Evolutionary conservation across 2,888 invertebrate genomes (phyloP).

Genomic region (Chaetogeoica ovagalla): DNA sequence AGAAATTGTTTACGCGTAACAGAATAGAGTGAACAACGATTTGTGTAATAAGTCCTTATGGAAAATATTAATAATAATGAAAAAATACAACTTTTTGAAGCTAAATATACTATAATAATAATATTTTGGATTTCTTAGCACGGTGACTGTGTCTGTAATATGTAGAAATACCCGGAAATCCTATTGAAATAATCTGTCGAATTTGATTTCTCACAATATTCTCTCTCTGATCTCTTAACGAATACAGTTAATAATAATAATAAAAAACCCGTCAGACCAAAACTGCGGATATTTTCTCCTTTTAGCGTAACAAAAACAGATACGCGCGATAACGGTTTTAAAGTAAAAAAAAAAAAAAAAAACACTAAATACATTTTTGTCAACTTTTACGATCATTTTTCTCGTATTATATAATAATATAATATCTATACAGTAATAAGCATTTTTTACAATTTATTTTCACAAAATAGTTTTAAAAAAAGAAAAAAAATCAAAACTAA

Average conservation of each 20-base stretch:
- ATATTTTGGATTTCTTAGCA: not conserved
- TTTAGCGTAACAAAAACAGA: not conserved
- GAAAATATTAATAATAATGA: not conserved
- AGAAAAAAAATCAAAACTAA: too few species aligned
- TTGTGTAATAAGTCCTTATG: not conserved
- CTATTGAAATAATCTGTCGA: constrained; percentile 8
- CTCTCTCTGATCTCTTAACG: not conserved
- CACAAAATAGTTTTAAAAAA: too few species aligned
- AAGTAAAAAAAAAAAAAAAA: not conserved
- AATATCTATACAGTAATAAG: too few species aligned
- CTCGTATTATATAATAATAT: not conserved
- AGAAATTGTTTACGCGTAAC: too few species aligned
- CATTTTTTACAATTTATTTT: too few species aligned
- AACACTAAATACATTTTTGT: too few species aligned
- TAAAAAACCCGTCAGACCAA: constrained; percentile 3
- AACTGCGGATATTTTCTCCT: not conserved
- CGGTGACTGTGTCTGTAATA: not conserved
- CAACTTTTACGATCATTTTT: not conserved
- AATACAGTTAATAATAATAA: not conserved
- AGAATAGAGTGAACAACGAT: too few species aligned
- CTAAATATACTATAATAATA: not conserved
- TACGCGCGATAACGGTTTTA: not conserved
- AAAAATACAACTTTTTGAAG: not conserved
- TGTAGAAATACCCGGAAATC: constrained; percentile 15
- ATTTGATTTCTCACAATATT: not conserved